A percentile compares a stretch with the other conserved stretches of the same genome.
These are phyloP conservation scores for Trematomus bernacchii DNA, from an alignment of 2,797 vertebrate genomes.

Conservation along the genomic window DNA sequence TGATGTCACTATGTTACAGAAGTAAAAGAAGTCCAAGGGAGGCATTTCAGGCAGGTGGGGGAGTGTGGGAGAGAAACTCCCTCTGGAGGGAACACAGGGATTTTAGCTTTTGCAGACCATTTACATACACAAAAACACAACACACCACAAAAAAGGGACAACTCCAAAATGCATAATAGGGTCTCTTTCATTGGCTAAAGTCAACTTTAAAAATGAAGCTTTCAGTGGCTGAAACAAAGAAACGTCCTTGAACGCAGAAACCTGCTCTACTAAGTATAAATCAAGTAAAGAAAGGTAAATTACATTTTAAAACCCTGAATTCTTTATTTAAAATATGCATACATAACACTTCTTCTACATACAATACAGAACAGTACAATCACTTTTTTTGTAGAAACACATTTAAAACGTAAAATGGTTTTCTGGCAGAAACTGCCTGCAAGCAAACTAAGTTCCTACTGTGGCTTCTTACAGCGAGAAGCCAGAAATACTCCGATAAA, in stretches of 20 bases:
- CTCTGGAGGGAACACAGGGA: too few species aligned
- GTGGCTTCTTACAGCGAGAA: conserved; percentile 64
- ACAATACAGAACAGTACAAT: conserved; percentile 85
- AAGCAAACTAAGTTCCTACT: conserved; percentile 66
- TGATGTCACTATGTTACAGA: too few species aligned
- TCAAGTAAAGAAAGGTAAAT: neutral
- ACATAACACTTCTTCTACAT: conserved; percentile 84
- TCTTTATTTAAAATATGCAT: conserved; percentile 88
- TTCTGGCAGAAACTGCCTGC: conserved; percentile 72
- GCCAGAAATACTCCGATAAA: conserved; percentile 53
- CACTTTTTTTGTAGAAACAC: conserved; percentile 82
- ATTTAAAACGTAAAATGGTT: conserved; percentile 80
- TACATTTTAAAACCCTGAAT: conserved; percentile 84
- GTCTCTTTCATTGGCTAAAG: too few species aligned
- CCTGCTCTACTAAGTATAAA: too few species aligned
- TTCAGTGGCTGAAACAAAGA: neutral
- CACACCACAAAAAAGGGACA: too few species aligned
- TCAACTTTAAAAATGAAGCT: neutral
- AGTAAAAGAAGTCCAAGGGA: too few species aligned
- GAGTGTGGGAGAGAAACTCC: too few species aligned
- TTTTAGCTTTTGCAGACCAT: too few species aligned
- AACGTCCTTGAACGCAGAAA: too few species aligned
- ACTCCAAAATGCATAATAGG: too few species aligned
- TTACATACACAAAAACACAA: too few species aligned
- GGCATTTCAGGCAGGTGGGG: too few species aligned